Base-by-base conservation (phyloP, 2,888 invertebrate genomes). In the Hermaeophaga mercurialis region DNA sequence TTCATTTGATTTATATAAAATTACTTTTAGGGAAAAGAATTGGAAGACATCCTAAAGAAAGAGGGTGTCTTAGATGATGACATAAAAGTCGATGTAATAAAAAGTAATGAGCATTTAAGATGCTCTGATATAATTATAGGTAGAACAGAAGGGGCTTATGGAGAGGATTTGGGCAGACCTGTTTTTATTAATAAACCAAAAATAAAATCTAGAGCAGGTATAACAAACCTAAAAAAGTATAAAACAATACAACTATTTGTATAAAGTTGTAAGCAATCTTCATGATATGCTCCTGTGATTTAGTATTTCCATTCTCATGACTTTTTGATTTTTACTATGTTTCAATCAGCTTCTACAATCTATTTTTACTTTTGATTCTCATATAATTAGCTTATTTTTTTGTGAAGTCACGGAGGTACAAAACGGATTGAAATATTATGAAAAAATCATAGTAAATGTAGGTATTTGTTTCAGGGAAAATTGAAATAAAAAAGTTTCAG, bases 11-110 rank as follows among this genome's bases (percentile, higher is more conserved):
- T 22, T 22, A 34, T 11, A 34, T 14, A 11, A 15, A 34, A 34
- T 11, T 11, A 31, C 14, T 24, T 26, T 36, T 57, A 88, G 82
- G 90, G 89, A 3, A 87, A 87, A 73, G 90, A 90, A 75, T 76
- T 90, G 45, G 89, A 89, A 67, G 81, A 85, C 62, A 86, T 89
- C 63, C 86, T 89, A 65, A 82, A 83, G 66, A 86, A 88, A 68
- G 87, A 88, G 75, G 89, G 88, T 1, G 83, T 89, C 8, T 84
- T 84, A 18, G 88, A 87, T 24, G 81, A 65, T 59, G 80, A 64
- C 36, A n/a, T n/a, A n/a, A 12, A 18, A 11, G 14, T 6, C 2
- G 22, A 22, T 14, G 49, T 50, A 28, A 15, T 28, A 6, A 11
- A 8, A 45, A 65, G 68, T 11, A 31, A 17, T 2, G 38, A 38